These are phyloP conservation scores for Leuctra nigra DNA, from an alignment of 2,888 invertebrate species.

Conservation along the genomic window DNA sequence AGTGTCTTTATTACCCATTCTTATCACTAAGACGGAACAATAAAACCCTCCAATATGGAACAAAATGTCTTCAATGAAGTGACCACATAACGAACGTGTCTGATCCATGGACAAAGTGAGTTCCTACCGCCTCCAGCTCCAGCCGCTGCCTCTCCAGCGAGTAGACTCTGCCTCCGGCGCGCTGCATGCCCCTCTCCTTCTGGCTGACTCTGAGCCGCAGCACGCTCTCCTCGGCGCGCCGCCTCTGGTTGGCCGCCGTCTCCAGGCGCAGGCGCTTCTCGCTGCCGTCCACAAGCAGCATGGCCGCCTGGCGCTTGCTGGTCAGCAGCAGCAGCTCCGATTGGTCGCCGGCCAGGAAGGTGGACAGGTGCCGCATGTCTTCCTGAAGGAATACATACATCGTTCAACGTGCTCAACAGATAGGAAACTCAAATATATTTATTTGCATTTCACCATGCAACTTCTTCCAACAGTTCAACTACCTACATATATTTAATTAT, in stretches of 20 bases:
- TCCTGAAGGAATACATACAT: conserved; percentile 17
- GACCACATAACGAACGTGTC: too few relatives aligned
- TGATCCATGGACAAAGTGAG: too few relatives aligned
- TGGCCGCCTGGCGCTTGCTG: conserved; percentile 49
- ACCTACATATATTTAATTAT: too few relatives aligned
- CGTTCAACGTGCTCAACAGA: too few relatives aligned
- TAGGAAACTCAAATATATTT: too few relatives aligned
- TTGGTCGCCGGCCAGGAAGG: conserved; percentile 13
- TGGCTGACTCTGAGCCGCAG: conserved; percentile 59
- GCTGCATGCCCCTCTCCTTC: conserved; percentile 54
- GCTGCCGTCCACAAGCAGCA: conserved; percentile 51
- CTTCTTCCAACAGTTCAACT: too few relatives aligned
- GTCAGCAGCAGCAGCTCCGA: conserved; percentile 31
- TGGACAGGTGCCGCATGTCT: conserved; percentile 21
- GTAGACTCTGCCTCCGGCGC: conserved; percentile 57
- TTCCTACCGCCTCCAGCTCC: conserved; percentile 59
- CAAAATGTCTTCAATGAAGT: too few relatives aligned
- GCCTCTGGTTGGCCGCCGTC: conserved; percentile 47
- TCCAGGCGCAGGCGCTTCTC: conserved; percentile 46
- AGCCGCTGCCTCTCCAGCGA: conserved; percentile 58
- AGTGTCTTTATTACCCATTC: too few relatives aligned
- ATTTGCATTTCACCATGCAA: too few relatives aligned
- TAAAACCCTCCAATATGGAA: too few relatives aligned
- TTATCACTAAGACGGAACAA: too few relatives aligned
- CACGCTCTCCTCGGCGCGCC: conserved; percentile 34